phyloP scores from a whole-genome alignment of 2,797 vertebrate species.

The Leptodactylus fallax region DNA sequence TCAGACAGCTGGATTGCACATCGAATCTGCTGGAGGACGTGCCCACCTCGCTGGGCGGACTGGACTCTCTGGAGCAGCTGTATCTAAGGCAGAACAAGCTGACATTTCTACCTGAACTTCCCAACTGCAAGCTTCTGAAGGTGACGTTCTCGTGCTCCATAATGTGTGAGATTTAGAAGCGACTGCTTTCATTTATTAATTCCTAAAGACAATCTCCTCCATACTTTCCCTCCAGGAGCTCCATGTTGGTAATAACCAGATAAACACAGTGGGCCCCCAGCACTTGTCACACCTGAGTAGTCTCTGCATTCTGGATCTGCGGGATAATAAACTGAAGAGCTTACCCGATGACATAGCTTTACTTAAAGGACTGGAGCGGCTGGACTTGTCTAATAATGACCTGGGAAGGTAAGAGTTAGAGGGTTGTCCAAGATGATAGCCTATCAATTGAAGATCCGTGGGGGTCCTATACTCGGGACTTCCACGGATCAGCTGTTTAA shows the following conservation, averaged over 20 bases:
- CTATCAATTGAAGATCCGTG: too few species aligned
- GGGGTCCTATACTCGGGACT: too few species aligned
- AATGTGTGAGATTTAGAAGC: too few species aligned
- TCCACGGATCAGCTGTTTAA: too few species aligned
- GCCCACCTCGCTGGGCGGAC: slow-evolving; percentile 78
- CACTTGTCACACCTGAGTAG: slow-evolving; percentile 78
- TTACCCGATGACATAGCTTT: slow-evolving; percentile 82
- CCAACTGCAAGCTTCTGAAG: slow-evolving; percentile 81
- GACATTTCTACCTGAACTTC: slow-evolving; percentile 77
- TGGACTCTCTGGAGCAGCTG: slow-evolving; percentile 85
- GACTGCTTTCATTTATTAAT: not conserved
- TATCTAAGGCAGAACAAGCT: slow-evolving; percentile 87
- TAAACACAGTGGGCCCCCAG: slow-evolving; percentile 78
- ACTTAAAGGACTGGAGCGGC: slow-evolving; percentile 82
- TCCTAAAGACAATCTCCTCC: not conserved
- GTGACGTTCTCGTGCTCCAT: slow-evolving; percentile 65
- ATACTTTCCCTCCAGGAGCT: slow-evolving; percentile 76
- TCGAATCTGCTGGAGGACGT: slow-evolving; percentile 83
- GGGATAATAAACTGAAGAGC: slow-evolving; percentile 86
- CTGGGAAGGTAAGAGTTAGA: slow-evolving; percentile 79
- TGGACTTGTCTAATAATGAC: slow-evolving; percentile 88
- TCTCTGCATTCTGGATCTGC: slow-evolving; percentile 83
- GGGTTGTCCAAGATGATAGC: too few species aligned
- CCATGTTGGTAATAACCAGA: slow-evolving; percentile 86
- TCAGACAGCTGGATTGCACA: slow-evolving; percentile 85